These are phyloP conservation scores for Diuraphis noxia DNA, from an alignment of 1,140 invertebrate species.

Conservation along the genomic window DNA sequence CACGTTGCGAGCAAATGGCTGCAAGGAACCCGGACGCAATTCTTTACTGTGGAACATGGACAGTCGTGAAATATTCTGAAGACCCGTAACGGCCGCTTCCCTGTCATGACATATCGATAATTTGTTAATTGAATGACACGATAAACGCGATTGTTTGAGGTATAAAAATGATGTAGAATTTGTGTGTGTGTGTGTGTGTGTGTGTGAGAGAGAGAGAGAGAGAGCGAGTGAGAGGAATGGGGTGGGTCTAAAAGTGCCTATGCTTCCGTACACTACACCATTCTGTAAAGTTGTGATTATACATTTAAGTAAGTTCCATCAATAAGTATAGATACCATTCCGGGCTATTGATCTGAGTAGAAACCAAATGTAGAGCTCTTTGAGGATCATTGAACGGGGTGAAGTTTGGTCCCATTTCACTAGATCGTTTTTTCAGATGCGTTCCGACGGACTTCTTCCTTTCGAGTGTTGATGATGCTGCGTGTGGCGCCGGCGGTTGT, in stretches of 20 bases:
- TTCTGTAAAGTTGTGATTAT: background rate
- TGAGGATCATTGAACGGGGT: conserved; percentile 66
- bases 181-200: too few relatives aligned
- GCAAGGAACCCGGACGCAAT: conserved; percentile 65
- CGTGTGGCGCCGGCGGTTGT: too few relatives aligned
- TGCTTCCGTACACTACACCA: background rate
- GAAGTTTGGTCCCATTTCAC: conserved; percentile 24
- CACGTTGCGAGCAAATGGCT: conserved; percentile 71
- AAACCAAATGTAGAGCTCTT: conserved; percentile 67
- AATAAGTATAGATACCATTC: conserved; percentile 71
- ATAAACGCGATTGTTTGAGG: background rate
- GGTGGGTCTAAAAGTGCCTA: background rate
- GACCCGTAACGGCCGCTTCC: conserved; percentile 80
- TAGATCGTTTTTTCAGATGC: background rate
- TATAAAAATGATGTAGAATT: background rate
- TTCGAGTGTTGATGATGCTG: background rate
- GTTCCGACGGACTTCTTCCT: background rate
- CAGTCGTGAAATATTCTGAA: conserved; percentile 74
- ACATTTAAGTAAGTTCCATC: background rate
- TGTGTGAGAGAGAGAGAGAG: too few relatives aligned
- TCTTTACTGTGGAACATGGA: conserved; percentile 71
- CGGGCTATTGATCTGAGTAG: conserved; percentile 70
- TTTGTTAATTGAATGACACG: background rate
- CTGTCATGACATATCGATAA: conserved; percentile 59
- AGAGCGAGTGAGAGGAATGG: too few relatives aligned